Evolutionary conservation across 2,113 vertebrate species (phyloP), one percentile per base, ranked within the genome.

Genomic region (Pseudorasbora parva): DNA sequence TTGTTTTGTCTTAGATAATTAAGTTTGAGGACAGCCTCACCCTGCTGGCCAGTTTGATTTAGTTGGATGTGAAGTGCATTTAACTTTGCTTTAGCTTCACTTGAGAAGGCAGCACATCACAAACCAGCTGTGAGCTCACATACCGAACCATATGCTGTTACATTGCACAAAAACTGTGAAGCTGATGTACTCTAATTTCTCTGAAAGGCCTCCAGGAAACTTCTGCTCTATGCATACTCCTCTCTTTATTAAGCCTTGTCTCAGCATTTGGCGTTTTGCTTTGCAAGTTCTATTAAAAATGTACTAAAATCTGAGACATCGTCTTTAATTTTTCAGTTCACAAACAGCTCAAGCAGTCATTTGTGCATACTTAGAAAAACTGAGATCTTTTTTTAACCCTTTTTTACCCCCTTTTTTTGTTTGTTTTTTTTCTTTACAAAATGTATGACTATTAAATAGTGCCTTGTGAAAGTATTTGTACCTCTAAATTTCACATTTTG

Each of bases 41-140:
- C 74, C 78, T 74, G 60, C 87, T 86, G 82, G 76, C 74, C 87
- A 69, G 25, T 83, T 88, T 83, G 79, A 83, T 85, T 85, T 86
- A 86, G 85, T 79, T 81, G 74, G 71, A 83, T 79, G 81, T 41
- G 49, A 75, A 86, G 79, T 60, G 68, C 84, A 66, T 84, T 84
- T 86, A 71, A 78, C 74, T 82, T 75, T 76, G 54, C 81, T 86
- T 88, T 84, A 88, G 49, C 73, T 82, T 82, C 64, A 41, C 77
- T 84, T 54, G 73, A 88, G 82, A 79, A 62, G 68, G 84, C 49
- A 45, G 17, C 75, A 86, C 82, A 45, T 62, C 71, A 84, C 85
- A 79, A 88, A 71, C 69, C 83, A 87, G 83, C 80, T 85, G 83
- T 84, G 83, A 73, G 51, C 33, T 19, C 23, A 66, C 78, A 60